Evolutionary conservation across 2,113 vertebrate species (phyloP).

Genomic region (Rallus limicola): DNA sequence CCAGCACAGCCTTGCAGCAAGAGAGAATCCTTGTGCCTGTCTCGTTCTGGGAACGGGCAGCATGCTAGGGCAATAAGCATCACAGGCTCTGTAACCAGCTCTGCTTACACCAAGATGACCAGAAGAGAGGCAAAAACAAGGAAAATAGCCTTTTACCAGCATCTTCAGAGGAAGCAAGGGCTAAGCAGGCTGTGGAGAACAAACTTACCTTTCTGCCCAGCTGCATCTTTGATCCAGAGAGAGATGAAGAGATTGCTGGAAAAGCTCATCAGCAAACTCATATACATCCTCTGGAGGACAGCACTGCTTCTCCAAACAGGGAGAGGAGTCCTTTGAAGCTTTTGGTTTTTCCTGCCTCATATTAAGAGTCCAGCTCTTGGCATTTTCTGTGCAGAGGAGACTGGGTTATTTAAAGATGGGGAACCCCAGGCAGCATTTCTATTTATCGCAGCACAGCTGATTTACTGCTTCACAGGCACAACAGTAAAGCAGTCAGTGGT

Average conservation of each 20-base stretch:
- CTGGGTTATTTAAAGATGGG: background rate
- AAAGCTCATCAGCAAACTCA: background rate
- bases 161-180: background rate
- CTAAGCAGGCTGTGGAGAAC: background rate
- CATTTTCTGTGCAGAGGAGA: background rate
- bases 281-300: background rate
- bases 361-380: background rate
- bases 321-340: background rate
- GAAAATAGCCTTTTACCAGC: background rate
- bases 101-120: background rate
- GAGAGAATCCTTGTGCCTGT: background rate
- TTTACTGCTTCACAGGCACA: background rate
- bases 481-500: background rate
- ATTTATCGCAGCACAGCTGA: background rate
- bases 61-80: background rate
- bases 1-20: rapidly evolving
- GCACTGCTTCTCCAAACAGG: background rate
- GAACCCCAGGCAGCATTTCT: background rate
- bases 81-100: background rate
- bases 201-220: background rate
- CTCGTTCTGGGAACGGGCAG: background rate
- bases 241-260: background rate
- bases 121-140: background rate
- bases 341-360: background rate
- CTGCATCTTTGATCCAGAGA: background rate